Evolutionary conservation across 2,888 invertebrate species (phyloP).

Genomic region (Drosophila lutescens): DNA sequence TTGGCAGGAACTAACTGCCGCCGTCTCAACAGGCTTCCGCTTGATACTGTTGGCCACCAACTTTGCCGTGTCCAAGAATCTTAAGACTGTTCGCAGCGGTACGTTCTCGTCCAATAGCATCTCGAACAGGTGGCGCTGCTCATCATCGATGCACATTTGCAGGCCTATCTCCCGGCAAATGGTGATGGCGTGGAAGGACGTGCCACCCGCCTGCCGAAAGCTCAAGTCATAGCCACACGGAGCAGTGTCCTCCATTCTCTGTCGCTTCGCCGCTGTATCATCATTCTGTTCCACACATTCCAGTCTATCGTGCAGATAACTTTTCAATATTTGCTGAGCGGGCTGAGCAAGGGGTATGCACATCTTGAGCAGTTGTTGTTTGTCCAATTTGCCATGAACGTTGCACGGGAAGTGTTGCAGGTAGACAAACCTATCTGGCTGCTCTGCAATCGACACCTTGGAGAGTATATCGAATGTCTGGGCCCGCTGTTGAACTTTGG

Average conservation of each 20-base stretch:
- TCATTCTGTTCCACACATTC: constrained; percentile 44
- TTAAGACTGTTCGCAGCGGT: constrained; percentile 55
- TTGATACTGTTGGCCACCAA: constrained; percentile 59
- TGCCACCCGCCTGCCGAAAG: constrained; percentile 76
- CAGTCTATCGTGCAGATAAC: constrained; percentile 84
- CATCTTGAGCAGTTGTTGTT: constrained; percentile 51
- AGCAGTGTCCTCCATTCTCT: constrained; percentile 30
- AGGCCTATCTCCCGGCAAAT: constrained; percentile 73
- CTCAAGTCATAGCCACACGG: constrained; percentile 46
- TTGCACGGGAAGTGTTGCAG: constrained; percentile 87
- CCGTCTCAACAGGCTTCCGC: constrained; percentile 52
- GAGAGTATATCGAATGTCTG: constrained; percentile 64
- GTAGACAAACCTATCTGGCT: constrained; percentile 88
- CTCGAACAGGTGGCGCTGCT: constrained; percentile 71
- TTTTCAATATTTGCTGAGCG: constrained; percentile 84
- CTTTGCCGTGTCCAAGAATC: constrained; percentile 59
- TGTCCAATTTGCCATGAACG: constrained; percentile 88
- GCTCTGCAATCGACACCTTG: constrained; percentile 82
- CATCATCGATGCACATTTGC: constrained; percentile 58
- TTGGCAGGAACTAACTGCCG: neutral
- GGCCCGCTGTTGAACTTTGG: constrained; percentile 56
- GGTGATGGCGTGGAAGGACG: constrained; percentile 80
- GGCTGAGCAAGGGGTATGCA: constrained; percentile 58
- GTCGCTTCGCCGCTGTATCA: constrained; percentile 29
- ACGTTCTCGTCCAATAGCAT: constrained; percentile 69